Evolutionary conservation across 2,888 invertebrate species (phyloP).

Genomic region (Bombylius discolor): DNA sequence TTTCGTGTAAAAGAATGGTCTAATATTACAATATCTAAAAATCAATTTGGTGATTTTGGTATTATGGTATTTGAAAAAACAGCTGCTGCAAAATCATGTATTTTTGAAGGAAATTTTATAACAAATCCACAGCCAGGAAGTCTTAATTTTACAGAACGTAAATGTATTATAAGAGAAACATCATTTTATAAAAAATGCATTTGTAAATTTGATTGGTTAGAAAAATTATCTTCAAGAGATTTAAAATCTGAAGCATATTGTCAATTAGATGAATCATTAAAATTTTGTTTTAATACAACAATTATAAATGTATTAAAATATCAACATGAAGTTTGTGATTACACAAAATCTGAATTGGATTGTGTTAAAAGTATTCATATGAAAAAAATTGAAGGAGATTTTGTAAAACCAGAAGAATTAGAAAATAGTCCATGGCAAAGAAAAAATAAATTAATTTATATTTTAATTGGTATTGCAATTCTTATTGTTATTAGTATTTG

Average conservation of each 20-base stretch:
- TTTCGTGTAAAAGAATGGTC: conserved; percentile 26
- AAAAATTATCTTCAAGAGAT: conserved; percentile 24
- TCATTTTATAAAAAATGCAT: conserved; percentile 25
- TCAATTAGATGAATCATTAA: conserved; percentile 20
- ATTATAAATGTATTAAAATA: conserved; percentile 28
- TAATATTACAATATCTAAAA: conserved; percentile 25
- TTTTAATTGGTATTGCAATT: conserved; percentile 5
- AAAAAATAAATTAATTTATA: conserved; percentile 7
- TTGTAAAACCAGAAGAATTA: conserved; percentile 24
- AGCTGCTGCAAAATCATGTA: conserved; percentile 20
- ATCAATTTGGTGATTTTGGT: conserved; percentile 27
- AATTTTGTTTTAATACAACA: conserved; percentile 27
- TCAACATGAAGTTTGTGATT: conserved; percentile 28
- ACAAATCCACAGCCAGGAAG: conserved; percentile 24
- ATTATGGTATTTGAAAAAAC: conserved; percentile 22
- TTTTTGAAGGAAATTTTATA: conserved; percentile 29
- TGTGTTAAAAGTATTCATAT: conserved; percentile 25
- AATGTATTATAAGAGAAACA: conserved; percentile 27
- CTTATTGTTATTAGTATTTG: conserved; percentile 12
- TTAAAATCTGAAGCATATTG: conserved; percentile 31
- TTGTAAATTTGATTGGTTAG: conserved; percentile 28
- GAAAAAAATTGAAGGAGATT: conserved; percentile 24
- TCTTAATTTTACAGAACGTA: conserved; percentile 26
- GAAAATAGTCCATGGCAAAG: conserved; percentile 10
- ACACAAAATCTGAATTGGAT: conserved; percentile 21